Evolutionary conservation across 2,888 invertebrate genomes (phyloP).

Genomic region (Andrena praecox): DNA sequence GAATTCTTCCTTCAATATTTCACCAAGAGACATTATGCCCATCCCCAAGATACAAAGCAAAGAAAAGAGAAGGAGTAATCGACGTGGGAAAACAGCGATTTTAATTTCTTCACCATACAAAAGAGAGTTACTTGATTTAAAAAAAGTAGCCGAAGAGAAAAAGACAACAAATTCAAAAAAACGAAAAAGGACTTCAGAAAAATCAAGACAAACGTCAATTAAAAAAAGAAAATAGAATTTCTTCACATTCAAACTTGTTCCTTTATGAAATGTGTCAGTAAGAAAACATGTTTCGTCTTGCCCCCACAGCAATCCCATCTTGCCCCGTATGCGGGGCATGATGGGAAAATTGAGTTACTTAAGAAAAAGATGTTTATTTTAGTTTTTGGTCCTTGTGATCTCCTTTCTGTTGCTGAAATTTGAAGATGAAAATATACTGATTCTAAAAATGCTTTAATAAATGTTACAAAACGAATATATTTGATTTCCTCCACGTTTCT

Average conservation of each 20-base stretch:
- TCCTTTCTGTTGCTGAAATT: not conserved
- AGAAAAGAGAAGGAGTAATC: not conserved
- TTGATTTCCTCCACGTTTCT: not conserved
- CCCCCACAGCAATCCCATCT: not conserved
- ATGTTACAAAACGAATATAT: slow-evolving; percentile 2
- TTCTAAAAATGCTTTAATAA: slow-evolving; percentile 1
- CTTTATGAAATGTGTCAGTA: not conserved
- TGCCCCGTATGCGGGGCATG: not conserved
- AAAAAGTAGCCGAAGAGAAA: slow-evolving; percentile 1
- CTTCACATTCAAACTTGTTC: not conserved
- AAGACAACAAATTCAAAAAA: slow-evolving; percentile 5
- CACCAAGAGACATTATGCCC: not conserved
- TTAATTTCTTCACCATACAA: not conserved
- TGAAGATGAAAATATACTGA: slow-evolving; percentile 6
- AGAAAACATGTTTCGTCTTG: not conserved
- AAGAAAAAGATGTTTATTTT: not conserved
- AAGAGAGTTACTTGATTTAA: slow-evolving; percentile 2
- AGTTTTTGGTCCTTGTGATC: not conserved
- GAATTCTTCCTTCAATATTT: not conserved
- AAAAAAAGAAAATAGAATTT: slow-evolving; percentile 7
- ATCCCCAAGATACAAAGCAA: slow-evolving; percentile 3
- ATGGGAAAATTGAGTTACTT: not conserved
- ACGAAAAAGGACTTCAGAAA: not conserved
- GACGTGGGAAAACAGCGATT: slow-evolving; percentile 5
- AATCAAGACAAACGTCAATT: not conserved